These are phyloP conservation scores for Buphagus erythrorhynchus DNA, from an alignment of 2,797 vertebrate species.

Conservation along the genomic window DNA sequence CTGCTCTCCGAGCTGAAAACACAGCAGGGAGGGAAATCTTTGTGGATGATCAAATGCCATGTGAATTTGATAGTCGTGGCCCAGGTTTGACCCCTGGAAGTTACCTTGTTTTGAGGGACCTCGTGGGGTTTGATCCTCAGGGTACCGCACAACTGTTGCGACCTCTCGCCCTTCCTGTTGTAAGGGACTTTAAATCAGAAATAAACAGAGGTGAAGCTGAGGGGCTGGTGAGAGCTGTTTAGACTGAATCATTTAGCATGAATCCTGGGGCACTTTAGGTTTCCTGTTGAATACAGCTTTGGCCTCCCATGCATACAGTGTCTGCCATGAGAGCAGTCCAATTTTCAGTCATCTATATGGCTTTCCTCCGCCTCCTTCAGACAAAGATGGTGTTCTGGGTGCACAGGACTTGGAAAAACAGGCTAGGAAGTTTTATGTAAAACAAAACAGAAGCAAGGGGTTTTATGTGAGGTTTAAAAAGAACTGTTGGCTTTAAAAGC, in stretches of 20 bases:
- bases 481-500: background rate
- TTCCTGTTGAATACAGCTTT: background rate
- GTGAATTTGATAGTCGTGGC: constrained; percentile 9
- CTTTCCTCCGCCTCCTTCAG: background rate
- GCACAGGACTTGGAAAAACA: background rate
- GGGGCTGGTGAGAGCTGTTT: background rate
- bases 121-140: background rate
- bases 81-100: constrained; percentile 35
- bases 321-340: background rate
- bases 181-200: constrained; percentile 49
- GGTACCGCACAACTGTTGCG: background rate
- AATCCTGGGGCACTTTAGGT: background rate
- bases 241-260: background rate
- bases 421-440: background rate
- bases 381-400: background rate
- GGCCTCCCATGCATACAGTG: background rate
- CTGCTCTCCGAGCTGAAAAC: background rate
- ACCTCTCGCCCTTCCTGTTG: constrained; percentile 46
- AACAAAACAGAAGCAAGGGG: background rate
- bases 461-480: background rate
- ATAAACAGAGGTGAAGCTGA: constrained; percentile 44
- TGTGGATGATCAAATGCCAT: background rate
- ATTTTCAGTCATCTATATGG: background rate
- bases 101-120: background rate
- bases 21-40: background rate